Percentiles rank a stretch among this genome's conserved stretches.
phyloP scores from a whole-genome alignment of 2,888 invertebrate genomes.

The Notocelia uddmanniana region DNA sequence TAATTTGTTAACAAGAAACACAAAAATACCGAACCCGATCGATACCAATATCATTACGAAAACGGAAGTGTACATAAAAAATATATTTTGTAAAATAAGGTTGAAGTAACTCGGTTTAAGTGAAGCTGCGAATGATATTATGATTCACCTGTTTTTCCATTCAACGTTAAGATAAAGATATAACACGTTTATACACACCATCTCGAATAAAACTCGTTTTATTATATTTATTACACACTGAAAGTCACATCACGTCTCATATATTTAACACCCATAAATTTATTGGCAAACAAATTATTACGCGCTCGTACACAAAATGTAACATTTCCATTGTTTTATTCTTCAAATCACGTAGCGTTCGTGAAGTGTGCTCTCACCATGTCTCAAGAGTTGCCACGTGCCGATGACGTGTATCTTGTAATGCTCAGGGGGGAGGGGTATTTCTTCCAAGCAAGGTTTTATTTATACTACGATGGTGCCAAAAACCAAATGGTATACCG shows the following conservation, averaged over 20 bases:
- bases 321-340: conserved; percentile 32
- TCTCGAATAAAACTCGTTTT: conserved; percentile 11
- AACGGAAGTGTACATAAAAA: too few relatives aligned
- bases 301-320: conserved; percentile 29
- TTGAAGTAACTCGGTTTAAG: background rate
- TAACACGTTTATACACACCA: background rate
- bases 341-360: conserved; percentile 34
- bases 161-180: background rate
- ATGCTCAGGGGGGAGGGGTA: background rate
- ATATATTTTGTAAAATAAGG: background rate
- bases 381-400: conserved; percentile 1
- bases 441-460: background rate
- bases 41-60: too few relatives aligned
- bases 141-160: background rate
- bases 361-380: conserved; percentile 21
- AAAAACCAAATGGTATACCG: too few relatives aligned
- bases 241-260: conserved; percentile 31
- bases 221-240: conserved; percentile 14
- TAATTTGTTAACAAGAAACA: too few relatives aligned
- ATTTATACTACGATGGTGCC: too few relatives aligned
- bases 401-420: conserved; percentile 9
- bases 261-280: conserved; percentile 39
- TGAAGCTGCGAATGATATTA: background rate
- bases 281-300: conserved; percentile 40
- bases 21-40: too few relatives aligned